A percentile compares a stretch with the other conserved stretches of the same genome.
These are phyloP conservation scores for Plusia festucae DNA, from an alignment of 2,888 invertebrate genomes.

Conservation along the genomic window DNA sequence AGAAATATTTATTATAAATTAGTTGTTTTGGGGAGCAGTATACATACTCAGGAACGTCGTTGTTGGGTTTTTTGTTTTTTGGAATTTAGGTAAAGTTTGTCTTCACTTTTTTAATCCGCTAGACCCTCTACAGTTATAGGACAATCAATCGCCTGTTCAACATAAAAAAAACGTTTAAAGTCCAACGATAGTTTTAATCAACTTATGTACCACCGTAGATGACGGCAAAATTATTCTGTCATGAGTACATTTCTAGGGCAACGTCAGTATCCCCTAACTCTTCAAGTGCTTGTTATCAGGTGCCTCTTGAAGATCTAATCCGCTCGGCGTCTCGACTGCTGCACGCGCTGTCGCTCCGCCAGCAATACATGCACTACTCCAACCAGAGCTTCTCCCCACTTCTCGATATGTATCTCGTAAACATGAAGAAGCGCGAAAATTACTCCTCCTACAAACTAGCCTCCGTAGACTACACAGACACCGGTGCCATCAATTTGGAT, in stretches of 20 bases:
- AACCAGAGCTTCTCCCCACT: slow-evolving; percentile 94
- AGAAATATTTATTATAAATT: background rate
- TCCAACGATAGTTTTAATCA: too few relatives aligned
- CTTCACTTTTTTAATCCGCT: too few relatives aligned
- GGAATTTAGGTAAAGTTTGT: too few relatives aligned
- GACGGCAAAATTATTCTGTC: too few relatives aligned
- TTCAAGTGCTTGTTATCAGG: slow-evolving; percentile 84
- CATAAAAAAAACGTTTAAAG: too few relatives aligned
- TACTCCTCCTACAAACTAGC: slow-evolving; percentile 19
- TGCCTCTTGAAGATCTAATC: slow-evolving; percentile 97
- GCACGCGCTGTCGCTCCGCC: slow-evolving; percentile 94
- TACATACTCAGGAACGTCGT: too few relatives aligned
- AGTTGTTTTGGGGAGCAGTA: too few relatives aligned
- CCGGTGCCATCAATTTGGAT: slow-evolving; percentile 6
- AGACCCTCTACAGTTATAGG: too few relatives aligned
- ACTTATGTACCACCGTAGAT: too few relatives aligned
- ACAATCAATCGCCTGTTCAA: too few relatives aligned
- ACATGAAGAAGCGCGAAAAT: slow-evolving; percentile 22
- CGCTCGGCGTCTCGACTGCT: slow-evolving; percentile 95
- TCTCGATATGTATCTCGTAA: slow-evolving; percentile 84
- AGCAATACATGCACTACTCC: slow-evolving; percentile 96
- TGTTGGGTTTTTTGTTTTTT: too few relatives aligned
- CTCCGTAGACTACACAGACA: slow-evolving; percentile 2
- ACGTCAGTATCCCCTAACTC: background rate
- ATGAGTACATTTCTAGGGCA: background rate